Evolutionary conservation across 2,113 vertebrate genomes (phyloP).

Genomic region (Pontoporia blainvillei): DNA sequence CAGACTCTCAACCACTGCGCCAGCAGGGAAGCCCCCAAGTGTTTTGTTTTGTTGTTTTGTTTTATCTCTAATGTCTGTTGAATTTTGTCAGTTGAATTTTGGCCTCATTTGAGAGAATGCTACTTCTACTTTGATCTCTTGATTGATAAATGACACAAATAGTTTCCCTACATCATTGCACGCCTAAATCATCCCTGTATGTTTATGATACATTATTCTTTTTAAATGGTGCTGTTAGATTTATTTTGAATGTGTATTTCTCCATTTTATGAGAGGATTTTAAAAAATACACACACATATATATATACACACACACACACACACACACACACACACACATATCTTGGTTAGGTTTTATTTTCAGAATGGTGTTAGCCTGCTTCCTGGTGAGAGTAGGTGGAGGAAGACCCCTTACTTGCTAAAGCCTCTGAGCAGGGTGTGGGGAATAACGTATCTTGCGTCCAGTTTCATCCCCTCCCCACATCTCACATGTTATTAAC

Average conservation of each 20-base stretch:
- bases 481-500: neutral
- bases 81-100: neutral
- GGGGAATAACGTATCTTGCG: neutral
- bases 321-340: no score
- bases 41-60: neutral
- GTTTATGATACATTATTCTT: neutral
- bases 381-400: neutral
- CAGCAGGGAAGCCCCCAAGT: no score
- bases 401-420: neutral
- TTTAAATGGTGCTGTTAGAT: neutral
- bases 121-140: neutral
- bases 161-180: neutral
- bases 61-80: neutral
- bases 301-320: no score
- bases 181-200: neutral
- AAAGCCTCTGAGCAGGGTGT: neutral
- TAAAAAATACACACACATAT: no score
- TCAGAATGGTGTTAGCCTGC: neutral
- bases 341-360: neutral
- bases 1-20: no score
- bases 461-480: neutral
- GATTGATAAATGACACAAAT: neutral
- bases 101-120: neutral
- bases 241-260: slow-evolving; percentile 14
- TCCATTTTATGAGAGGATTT: neutral